phyloP scores from a whole-genome alignment of 2,888 invertebrate species.

The Galerucella pusilla region DNA sequence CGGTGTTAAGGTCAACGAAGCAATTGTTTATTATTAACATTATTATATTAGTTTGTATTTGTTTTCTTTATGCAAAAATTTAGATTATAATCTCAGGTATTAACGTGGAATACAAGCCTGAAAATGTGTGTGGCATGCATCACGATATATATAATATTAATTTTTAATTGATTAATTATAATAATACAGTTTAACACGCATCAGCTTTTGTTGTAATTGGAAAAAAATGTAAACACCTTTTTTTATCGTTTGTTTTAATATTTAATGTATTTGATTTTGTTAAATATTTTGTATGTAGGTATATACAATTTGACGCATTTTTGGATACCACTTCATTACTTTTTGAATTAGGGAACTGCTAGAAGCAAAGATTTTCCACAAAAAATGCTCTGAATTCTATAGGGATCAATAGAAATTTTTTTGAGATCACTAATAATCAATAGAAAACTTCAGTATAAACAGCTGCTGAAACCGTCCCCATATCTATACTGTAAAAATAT shows the following conservation, averaged over 20 bases:
- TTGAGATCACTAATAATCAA: too few relatives aligned
- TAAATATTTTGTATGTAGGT: too few relatives aligned
- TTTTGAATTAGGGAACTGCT: too few relatives aligned
- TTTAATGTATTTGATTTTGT: neutral
- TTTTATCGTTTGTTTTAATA: neutral
- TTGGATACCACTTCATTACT: too few relatives aligned
- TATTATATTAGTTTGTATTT: conserved; percentile 17
- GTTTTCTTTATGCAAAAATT: conserved; percentile 10
- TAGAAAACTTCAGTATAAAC: too few relatives aligned
- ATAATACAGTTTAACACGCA: conserved; percentile 35
- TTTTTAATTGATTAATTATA: conserved; percentile 44
- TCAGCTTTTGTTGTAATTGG: conserved; percentile 15
- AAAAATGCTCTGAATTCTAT: too few relatives aligned
- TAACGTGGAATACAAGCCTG: conserved; percentile 3
- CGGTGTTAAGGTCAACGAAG: conserved; percentile 13
- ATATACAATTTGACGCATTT: too few relatives aligned
- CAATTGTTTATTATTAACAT: conserved; percentile 9
- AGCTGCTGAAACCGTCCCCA: too few relatives aligned
- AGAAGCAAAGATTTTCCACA: too few relatives aligned
- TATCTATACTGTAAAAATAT: too few relatives aligned
- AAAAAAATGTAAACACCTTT: conserved; percentile 29
- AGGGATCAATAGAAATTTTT: too few relatives aligned
- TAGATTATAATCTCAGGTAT: neutral
- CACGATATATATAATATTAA: conserved; percentile 33
- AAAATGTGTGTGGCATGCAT: conserved; percentile 37